phyloP scores from a whole-genome alignment of 2,888 invertebrate species.

The Eristalinus sepulchralis region DNA sequence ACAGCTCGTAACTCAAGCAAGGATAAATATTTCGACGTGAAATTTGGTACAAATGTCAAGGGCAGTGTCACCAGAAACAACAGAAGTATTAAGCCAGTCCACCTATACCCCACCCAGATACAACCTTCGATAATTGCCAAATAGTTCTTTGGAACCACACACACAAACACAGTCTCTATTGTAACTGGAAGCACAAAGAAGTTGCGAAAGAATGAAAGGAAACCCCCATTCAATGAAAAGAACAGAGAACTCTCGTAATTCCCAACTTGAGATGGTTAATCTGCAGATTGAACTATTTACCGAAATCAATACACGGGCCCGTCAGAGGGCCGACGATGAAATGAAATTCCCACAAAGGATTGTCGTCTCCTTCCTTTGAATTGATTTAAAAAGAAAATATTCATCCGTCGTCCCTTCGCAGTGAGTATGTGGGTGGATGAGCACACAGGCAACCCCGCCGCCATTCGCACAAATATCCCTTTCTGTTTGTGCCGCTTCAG shows the following conservation, averaged over 20 bases:
- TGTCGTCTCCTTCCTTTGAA: background rate
- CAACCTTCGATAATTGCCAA: background rate
- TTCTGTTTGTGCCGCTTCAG: background rate
- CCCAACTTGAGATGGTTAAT: background rate
- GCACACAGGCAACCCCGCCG: background rate
- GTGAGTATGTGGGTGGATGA: background rate
- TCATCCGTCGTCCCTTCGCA: background rate
- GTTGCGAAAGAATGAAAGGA: background rate
- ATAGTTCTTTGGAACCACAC: background rate
- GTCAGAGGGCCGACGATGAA: background rate
- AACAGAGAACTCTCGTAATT: background rate
- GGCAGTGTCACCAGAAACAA: no score
- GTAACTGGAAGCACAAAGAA: background rate
- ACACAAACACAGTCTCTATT: background rate
- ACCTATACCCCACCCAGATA: background rate
- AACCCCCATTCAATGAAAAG: background rate
- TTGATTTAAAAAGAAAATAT: background rate
- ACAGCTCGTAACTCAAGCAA: no score
- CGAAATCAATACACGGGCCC: background rate
- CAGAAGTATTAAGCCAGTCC: no score
- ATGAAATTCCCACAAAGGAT: background rate
- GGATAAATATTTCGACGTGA: no score
- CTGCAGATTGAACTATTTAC: background rate
- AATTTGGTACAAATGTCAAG: no score
- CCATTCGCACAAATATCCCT: background rate